These are phyloP conservation scores for Popillia japonica DNA, from an alignment of 1,140 invertebrate species.

Conservation along the genomic window DNA sequence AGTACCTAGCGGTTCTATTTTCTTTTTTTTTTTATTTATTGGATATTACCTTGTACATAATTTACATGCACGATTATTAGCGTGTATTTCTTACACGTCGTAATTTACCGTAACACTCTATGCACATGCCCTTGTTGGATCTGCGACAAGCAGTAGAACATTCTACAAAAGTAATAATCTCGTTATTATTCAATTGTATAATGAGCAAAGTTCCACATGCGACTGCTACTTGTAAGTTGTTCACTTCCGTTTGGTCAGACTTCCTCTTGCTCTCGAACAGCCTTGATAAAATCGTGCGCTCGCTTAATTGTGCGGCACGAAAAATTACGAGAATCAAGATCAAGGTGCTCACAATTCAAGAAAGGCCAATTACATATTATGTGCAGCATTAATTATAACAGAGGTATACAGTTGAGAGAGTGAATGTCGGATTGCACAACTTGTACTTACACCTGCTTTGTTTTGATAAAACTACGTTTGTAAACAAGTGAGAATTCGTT, in stretches of 20 bases:
- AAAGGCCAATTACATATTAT: not conserved
- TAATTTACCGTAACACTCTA: slow-evolving; percentile 1
- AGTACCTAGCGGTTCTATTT: too few relatives aligned
- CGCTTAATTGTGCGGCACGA: not conserved
- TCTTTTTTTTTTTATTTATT: too few relatives aligned
- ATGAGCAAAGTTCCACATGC: not conserved
- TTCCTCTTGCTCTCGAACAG: slow-evolving; percentile 19
- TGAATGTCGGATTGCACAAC: not conserved
- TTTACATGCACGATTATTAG: not conserved
- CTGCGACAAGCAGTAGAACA: not conserved
- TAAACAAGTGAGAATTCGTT: not conserved
- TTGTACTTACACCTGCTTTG: not conserved
- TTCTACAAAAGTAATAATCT: slow-evolving; percentile 29
- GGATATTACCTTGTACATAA: too few relatives aligned
- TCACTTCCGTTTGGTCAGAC: slow-evolving; percentile 14
- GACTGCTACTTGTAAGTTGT: not conserved
- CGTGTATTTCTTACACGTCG: not conserved
- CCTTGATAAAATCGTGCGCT: not conserved
- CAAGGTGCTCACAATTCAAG: not conserved
- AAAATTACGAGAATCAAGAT: not conserved
- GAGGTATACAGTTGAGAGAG: not conserved
- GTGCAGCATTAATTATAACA: not conserved
- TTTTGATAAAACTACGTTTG: not conserved
- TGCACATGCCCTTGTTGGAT: slow-evolving; percentile 1
- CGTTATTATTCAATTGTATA: slow-evolving; percentile 31